phyloP scores from a whole-genome alignment of 2,113 vertebrate species.

The Python bivittatus region DNA sequence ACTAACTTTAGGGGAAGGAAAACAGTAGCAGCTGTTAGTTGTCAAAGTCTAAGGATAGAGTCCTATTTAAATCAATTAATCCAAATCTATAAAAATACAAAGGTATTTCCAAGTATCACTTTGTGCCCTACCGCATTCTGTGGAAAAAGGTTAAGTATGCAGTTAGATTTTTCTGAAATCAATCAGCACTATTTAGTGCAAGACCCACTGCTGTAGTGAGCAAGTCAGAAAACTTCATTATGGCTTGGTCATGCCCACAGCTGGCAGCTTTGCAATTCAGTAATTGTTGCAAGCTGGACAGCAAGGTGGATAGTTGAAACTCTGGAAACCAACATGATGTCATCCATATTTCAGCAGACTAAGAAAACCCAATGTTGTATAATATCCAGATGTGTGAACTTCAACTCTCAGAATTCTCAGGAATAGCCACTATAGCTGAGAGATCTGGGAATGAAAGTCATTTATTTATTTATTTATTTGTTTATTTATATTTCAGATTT shows the following conservation, averaged over 20 bases:
- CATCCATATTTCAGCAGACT: not conserved
- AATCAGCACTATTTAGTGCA: not conserved
- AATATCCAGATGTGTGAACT: not conserved
- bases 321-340: not conserved
- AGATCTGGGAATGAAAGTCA: not conserved
- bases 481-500: too few relatives aligned
- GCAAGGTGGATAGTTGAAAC: slow-evolving; percentile 1
- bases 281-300: not conserved
- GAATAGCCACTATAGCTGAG: not conserved
- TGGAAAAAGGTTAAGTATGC: not conserved
- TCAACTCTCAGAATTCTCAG: not conserved
- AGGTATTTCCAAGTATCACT: too few relatives aligned
- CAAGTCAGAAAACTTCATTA: not conserved
- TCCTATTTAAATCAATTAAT: not conserved
- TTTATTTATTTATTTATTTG: too few relatives aligned
- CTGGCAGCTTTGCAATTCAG: not conserved
- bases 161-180: not conserved
- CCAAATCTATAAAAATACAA: not conserved
- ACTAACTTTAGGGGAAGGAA: not conserved
- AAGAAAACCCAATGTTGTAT: not conserved
- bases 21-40: not conserved
- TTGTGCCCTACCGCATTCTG: not conserved
- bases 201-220: not conserved
- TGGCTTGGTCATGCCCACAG: not conserved
- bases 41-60: not conserved